phyloP scores from a whole-genome alignment of 92 coral and sea anemone genomes.

The Phenganax marumi region DNA sequence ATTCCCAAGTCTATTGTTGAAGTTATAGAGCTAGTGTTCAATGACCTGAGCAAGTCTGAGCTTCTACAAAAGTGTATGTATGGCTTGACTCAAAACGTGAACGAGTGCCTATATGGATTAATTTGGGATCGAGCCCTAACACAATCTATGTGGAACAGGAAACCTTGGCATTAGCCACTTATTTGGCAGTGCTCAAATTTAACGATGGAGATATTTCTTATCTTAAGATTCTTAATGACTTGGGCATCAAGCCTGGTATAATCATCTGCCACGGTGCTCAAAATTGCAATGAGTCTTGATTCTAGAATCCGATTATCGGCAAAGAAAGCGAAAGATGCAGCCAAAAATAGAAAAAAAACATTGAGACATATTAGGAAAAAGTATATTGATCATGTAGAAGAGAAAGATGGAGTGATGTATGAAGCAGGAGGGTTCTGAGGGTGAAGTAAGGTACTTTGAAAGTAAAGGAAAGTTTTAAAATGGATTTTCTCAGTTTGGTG shows the following conservation, averaged over 20 bases:
- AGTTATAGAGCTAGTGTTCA: not conserved
- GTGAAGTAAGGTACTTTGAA: not conserved
- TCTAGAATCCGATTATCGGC: not conserved
- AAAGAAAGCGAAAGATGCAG: not conserved
- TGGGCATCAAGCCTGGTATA: slow-evolving; percentile 4
- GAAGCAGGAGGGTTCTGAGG: not conserved
- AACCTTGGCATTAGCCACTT: not conserved
- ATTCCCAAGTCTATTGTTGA: slow-evolving; percentile 13
- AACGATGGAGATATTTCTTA: no score
- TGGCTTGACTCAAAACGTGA: slow-evolving; percentile 16
- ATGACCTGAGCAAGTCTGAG: not conserved
- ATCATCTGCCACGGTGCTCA: not conserved
- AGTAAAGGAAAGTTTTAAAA: not conserved
- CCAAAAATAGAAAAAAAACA: not conserved
- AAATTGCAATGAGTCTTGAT: not conserved
- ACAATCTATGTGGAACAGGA: not conserved
- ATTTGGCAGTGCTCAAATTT: slow-evolving; percentile 1
- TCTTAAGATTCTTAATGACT: not conserved
- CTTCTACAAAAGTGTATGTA: slow-evolving; percentile 10
- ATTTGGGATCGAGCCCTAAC: slow-evolving; percentile 35
- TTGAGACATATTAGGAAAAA: slow-evolving; percentile 5
- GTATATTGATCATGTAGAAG: not conserved
- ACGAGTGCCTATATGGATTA: slow-evolving; percentile 19
- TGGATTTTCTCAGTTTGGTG: not conserved
- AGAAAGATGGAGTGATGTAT: not conserved